Conservation (phyloP, 23 tunicate species). For the Corella eumyota region DNA sequence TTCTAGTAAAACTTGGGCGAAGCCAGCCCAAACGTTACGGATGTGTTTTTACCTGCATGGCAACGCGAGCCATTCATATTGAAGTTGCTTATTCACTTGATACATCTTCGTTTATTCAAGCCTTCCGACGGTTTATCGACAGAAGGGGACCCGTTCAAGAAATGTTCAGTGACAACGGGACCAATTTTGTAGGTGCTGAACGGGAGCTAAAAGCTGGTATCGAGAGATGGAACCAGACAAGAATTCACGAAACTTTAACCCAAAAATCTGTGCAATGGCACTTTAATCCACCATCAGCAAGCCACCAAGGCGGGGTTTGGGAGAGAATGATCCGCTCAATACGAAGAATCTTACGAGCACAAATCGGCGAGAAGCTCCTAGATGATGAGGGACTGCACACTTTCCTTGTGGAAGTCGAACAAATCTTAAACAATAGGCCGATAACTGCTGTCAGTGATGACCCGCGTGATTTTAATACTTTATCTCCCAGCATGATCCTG, state of each 20-base stretch:
- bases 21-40: conserved; percentile 29
- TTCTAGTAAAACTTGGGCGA: conserved; percentile 19
- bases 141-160: conserved; percentile 1
- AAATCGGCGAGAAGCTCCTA: not conserved
- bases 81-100: conserved; percentile 16
- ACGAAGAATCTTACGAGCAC: not conserved
- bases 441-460: conserved; percentile 14
- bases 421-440: conserved; percentile 8
- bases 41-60: conserved; percentile 29
- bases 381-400: conserved; percentile 3
- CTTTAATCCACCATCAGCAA: conserved; percentile 6
- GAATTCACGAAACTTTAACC: not conserved
- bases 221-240: not conserved
- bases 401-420: conserved; percentile 8
- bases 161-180: conserved; percentile 3
- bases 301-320: conserved; percentile 4
- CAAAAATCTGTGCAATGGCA: conserved; percentile 1
- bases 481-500: conserved; percentile 8
- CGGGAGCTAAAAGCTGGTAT: conserved; percentile 1
- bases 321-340: conserved; percentile 5
- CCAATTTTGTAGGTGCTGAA: conserved; percentile 1
- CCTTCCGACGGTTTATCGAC: conserved; percentile 2
- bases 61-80: no score
- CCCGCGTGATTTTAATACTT: conserved; percentile 1
- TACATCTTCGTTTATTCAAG: conserved; percentile 14